phyloP scores from a whole-genome alignment of 2,113 vertebrate genomes.

The Gavialis gangeticus region DNA sequence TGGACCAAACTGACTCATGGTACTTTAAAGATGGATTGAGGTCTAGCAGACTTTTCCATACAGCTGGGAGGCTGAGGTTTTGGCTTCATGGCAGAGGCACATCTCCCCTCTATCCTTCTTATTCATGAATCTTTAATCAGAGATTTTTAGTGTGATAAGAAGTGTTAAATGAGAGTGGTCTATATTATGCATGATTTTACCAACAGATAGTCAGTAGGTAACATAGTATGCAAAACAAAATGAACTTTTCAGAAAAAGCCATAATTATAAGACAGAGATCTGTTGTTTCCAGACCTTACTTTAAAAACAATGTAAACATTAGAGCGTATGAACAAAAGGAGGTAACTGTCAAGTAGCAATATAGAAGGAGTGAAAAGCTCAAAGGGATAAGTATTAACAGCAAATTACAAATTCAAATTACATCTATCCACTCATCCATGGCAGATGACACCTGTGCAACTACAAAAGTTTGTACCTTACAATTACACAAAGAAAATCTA shows the following conservation, averaged over 20 bases:
- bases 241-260: not conserved
- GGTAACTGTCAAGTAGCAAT: not conserved
- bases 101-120: constrained; percentile 50
- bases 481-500: not conserved
- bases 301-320: not conserved
- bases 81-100: constrained; percentile 26
- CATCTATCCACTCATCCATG: not conserved
- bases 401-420: not conserved
- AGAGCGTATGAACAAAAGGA: not conserved
- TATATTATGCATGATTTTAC: not conserved
- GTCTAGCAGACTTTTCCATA: constrained; percentile 50
- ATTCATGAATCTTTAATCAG: constrained; percentile 63
- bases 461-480: not conserved
- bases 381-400: not conserved
- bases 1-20: not conserved
- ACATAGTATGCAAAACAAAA: not conserved
- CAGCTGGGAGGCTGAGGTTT: constrained; percentile 33
- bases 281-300: not conserved
- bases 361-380: not conserved
- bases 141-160: constrained; percentile 31
- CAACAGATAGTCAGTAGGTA: not conserved
- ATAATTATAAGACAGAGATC: not conserved
- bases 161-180: constrained; percentile 47
- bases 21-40: constrained; percentile 28
- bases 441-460: not conserved